Percentiles rank a stretch among this genome's conserved stretches.
Conservation (phyloP, 2,888 invertebrate species). For the Taphrorychus bicolor region DNA sequence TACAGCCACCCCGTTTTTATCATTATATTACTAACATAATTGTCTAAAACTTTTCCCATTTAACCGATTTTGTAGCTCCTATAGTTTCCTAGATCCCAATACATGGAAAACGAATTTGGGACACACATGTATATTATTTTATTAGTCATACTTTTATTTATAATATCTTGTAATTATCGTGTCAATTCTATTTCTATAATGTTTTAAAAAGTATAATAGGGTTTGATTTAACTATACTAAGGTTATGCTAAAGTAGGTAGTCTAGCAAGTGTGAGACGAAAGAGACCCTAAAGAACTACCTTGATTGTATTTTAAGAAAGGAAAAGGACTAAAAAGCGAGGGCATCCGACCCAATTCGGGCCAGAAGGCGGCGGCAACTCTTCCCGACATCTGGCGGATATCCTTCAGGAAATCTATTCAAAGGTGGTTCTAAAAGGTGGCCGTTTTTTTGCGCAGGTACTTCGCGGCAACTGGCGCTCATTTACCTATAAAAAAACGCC, state of each 20-base stretch:
- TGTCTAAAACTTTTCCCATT: no score
- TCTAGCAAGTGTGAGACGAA: constrained; percentile 28
- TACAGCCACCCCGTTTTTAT: no score
- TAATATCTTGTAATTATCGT: no score
- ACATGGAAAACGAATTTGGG: no score
- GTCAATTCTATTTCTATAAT: no score
- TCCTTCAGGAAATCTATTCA: constrained; percentile 51
- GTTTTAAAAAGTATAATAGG: no score
- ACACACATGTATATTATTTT: no score
- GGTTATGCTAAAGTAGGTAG: constrained; percentile 27
- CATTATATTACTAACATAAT: no score
- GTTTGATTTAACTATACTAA: no score
- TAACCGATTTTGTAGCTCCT: no score
- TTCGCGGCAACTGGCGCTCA: constrained; percentile 32
- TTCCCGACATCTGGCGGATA: constrained; percentile 49
- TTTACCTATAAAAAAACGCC: constrained; percentile 36
- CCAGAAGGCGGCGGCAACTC: constrained; percentile 38
- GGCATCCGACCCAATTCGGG: constrained; percentile 37
- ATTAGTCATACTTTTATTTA: no score
- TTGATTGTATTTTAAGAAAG: constrained; percentile 32
- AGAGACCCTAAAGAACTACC: constrained; percentile 28
- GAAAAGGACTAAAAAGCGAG: constrained; percentile 23
- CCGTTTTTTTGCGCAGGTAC: constrained; percentile 42
- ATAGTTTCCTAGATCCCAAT: no score
- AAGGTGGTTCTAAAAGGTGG: constrained; percentile 43